phyloP scores from a whole-genome alignment of 35 echinoderm and acorn worm species.

The Patiria miniata region DNA sequence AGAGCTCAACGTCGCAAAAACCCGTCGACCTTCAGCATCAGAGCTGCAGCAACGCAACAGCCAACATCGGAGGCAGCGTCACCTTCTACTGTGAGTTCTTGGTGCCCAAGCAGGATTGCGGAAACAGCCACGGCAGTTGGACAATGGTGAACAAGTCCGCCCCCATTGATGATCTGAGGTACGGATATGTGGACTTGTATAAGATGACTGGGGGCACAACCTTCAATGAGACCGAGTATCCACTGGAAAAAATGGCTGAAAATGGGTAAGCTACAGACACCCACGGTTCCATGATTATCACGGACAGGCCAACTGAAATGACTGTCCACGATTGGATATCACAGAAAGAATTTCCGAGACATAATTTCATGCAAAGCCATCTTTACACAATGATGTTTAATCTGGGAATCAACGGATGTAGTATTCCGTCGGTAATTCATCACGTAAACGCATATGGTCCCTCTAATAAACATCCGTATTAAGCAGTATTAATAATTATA shows the following conservation, averaged over 20 bases:
- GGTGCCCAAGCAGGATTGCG: background rate
- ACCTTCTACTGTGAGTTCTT: background rate
- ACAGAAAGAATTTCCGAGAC: background rate
- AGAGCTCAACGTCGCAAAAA: background rate
- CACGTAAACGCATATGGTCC: too few relatives aligned
- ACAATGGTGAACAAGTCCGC: background rate
- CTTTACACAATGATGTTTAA: too few relatives aligned
- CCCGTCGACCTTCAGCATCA: background rate
- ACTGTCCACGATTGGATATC: background rate
- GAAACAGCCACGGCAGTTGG: background rate
- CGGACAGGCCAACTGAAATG: background rate
- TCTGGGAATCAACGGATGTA: too few relatives aligned
- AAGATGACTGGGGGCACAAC: background rate
- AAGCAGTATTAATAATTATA: too few relatives aligned
- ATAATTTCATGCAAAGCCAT: too few relatives aligned
- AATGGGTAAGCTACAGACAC: background rate
- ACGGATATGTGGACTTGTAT: background rate
- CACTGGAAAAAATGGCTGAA: background rate
- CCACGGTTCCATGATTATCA: background rate
- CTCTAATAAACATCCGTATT: too few relatives aligned
- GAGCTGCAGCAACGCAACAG: background rate
- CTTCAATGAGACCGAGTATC: background rate
- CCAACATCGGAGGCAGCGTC: background rate
- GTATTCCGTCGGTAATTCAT: too few relatives aligned
- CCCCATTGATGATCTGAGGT: background rate